These are phyloP conservation scores for Calliphora vomitoria DNA, from an alignment of 2,888 invertebrate genomes.

Conservation along the genomic window DNA sequence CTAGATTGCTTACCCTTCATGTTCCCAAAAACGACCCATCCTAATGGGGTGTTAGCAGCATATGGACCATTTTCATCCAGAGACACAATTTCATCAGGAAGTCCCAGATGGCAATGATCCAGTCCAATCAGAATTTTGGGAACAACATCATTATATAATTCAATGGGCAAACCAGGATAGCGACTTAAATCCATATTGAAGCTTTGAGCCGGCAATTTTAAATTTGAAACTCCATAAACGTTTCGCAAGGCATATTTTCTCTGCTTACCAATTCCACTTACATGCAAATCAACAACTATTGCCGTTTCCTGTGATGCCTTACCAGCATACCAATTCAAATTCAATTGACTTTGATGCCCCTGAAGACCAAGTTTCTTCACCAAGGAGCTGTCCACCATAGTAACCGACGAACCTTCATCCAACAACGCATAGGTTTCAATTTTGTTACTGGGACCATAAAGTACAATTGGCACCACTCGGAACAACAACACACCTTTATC, in stretches of 20 bases:
- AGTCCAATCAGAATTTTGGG: no score
- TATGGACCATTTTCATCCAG: no score
- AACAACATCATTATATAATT: no score
- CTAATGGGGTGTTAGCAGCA: conserved; percentile 27
- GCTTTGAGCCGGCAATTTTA: no score
- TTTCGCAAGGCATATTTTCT: conserved; percentile 28
- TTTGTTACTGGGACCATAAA: conserved; percentile 9
- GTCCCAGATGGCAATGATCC: no score
- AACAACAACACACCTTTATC: conserved; percentile 13
- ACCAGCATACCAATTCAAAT: background rate
- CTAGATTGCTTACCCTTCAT: background rate
- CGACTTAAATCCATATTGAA: no score
- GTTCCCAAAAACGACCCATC: conserved; percentile 42
- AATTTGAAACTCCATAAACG: conserved; percentile 56
- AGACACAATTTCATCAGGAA: no score
- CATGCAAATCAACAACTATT: conserved; percentile 12
- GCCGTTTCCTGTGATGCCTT: conserved; percentile 32
- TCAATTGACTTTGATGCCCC: conserved; percentile 9
- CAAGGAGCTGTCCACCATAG: conserved; percentile 25
- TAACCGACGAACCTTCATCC: conserved; percentile 46
- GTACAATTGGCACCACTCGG: background rate
- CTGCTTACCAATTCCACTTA: conserved; percentile 30
- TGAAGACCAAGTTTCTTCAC: background rate
- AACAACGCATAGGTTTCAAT: conserved; percentile 35
- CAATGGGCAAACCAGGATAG: no score